Base-by-base conservation (phyloP, 2,113 vertebrate genomes). In the Antigone vipio region DNA sequence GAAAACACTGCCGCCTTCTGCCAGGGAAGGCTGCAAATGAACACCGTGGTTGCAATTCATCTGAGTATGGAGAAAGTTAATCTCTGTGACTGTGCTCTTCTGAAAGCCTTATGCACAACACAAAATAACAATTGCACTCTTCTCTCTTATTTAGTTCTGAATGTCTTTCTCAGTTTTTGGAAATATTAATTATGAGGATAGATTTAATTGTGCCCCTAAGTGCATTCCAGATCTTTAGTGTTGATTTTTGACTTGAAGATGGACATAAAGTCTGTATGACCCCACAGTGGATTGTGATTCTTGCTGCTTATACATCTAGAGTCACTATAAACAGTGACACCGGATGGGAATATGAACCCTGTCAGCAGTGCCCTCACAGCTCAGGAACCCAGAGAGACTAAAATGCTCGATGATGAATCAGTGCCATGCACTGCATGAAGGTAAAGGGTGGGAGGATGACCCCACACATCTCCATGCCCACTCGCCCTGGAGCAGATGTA, bases 1-100 rank as follows among this genome's bases (percentile, higher is more conserved):
- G 72, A 89, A 93, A 92, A 91, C 50, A 58, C 29, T 79, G 35
- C 55, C 11, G 5, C 5, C 53, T 87, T 95, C 59, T 89, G 84
- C 92, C 81, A 95, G 73, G 50, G 40, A 76, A 29, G 23, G 42
- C 64, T 94, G 68, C 63, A 92, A 95, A 93, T 40, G 88, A 79
- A 86, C 45, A 66, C 24, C 17, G 15, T 14, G 19, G 60, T 5
- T 80, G 68, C 91, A 89, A 87, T 42, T 86, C 42, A 55, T 78
- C 59, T 53, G 85, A 60, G 64, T 60, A 40, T 29, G 34, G 68
- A 80, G 77, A 77, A 87, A 93, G 73, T 6, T 52, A 56, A 83
- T 89, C 38, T 40, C 50, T 63, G 32, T 72, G 76, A 63, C 35
- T 49, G 11, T 24, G 45, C 9, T 80, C 40, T 72, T 72, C 67